These are phyloP conservation scores for Montipora capricornis DNA, from an alignment of 64 coral and sea anemone species.

Conservation along the genomic window DNA sequence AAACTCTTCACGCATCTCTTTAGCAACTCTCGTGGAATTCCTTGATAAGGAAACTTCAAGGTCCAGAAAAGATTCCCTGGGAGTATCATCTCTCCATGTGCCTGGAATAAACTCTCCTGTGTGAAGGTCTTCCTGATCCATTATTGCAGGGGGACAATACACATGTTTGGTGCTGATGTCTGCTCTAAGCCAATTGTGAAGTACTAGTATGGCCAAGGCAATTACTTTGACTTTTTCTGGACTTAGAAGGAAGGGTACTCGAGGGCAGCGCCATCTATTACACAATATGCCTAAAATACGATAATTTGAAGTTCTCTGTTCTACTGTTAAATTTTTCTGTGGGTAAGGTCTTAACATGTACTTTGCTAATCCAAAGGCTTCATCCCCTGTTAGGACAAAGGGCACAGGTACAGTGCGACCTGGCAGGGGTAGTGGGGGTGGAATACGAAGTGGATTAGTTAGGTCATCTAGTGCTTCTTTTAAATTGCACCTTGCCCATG, in stretches of 20 bases:
- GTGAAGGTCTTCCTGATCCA: no score
- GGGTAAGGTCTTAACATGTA: not conserved
- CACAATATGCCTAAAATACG: constrained; percentile 49
- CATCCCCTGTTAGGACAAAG: not conserved
- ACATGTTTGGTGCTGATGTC: no score
- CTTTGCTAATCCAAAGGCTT: not conserved
- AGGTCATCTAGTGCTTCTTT: not conserved
- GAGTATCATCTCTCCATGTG: no score
- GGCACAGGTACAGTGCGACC: no score
- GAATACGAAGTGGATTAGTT: not conserved
- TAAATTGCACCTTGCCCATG: not conserved
- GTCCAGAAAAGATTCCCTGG: no score
- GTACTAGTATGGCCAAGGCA: constrained; percentile 28
- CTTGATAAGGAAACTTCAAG: no score
- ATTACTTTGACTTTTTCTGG: constrained; percentile 68
- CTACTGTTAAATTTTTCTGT: not conserved
- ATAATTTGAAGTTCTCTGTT: no score
- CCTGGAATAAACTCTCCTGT: no score
- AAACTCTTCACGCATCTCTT: no score
- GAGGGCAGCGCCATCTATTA: constrained; percentile 21
- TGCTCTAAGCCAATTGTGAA: not conserved
- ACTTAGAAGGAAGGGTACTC: not conserved
- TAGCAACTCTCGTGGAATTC: no score
- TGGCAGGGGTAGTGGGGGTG: not conserved
- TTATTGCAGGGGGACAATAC: no score